Percentiles rank a stretch among this genome's conserved stretches.
Conservation (phyloP, 2,797 vertebrate species). For the Arrhamphus sclerolepis region DNA sequence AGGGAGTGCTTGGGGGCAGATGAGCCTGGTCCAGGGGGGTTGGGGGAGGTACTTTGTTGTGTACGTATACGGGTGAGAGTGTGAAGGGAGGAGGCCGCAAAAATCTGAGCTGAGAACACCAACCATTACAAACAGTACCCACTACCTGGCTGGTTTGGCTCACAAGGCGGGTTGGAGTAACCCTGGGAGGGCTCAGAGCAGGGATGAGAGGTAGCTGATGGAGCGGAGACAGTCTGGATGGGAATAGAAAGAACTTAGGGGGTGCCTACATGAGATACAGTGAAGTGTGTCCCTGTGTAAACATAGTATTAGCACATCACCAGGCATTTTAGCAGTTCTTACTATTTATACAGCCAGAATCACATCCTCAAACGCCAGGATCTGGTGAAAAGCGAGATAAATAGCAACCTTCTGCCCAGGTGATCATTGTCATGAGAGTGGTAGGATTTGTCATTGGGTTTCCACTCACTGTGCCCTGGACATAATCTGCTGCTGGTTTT, state of each 20-base stretch:
- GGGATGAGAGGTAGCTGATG: constrained; percentile 3
- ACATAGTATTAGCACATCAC: constrained; percentile 43
- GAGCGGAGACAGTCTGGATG: constrained; percentile 30
- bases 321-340: constrained; percentile 44
- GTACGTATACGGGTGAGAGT: constrained; percentile 50
- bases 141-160: constrained; percentile 63
- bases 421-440: constrained; percentile 66
- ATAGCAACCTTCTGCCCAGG: constrained; percentile 58
- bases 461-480: constrained; percentile 73
- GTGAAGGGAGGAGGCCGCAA: constrained; percentile 27
- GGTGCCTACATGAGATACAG: constrained; percentile 22
- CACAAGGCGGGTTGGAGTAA: constrained; percentile 54
- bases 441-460: constrained; percentile 76
- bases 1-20: constrained; percentile 56
- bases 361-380: constrained; percentile 31
- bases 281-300: constrained; percentile 37
- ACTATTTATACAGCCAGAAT: constrained; percentile 34
- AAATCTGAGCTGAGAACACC: constrained; percentile 53
- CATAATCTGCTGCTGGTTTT: constrained; percentile 80
- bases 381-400: constrained; percentile 52
- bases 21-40: constrained; percentile 59
- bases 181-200: constrained; percentile 41
- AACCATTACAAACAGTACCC: constrained; percentile 60
- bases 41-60: constrained; percentile 37
- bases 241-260: constrained; percentile 26